phyloP scores from a whole-genome alignment of 2,888 invertebrate genomes.

The Drosophila vallismaia region DNA sequence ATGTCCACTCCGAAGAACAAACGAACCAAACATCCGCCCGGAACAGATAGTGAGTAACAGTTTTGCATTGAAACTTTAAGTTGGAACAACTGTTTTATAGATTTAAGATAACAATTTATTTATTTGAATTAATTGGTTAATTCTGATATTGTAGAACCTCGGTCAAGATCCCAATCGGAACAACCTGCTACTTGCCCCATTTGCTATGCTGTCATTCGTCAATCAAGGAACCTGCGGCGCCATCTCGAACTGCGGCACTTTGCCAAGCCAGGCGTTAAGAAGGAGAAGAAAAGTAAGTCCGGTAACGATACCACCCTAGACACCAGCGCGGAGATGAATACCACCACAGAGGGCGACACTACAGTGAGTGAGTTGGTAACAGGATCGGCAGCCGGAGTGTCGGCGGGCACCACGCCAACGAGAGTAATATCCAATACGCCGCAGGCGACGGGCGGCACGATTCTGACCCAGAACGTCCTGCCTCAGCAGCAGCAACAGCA shows the following conservation, averaged over 20 bases:
- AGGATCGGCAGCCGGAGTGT: conserved; percentile 34
- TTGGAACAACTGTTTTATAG: no score
- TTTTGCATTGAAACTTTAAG: no score
- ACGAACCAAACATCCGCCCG: conserved; percentile 73
- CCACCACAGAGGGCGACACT: conserved; percentile 60
- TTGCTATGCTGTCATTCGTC: conserved; percentile 86
- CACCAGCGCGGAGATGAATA: conserved; percentile 58
- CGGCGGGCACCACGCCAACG: conserved; percentile 36
- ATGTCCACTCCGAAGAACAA: conserved; percentile 69
- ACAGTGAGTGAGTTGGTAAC: conserved; percentile 38
- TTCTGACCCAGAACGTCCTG: conserved; percentile 62
- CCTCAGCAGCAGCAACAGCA: conserved; percentile 65
- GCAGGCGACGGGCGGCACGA: conserved; percentile 45
- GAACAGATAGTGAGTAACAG: conserved; percentile 65
- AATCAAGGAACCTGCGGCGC: conserved; percentile 86
- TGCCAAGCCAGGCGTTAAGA: conserved; percentile 84
- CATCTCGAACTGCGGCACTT: conserved; percentile 85
- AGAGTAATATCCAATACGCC: conserved; percentile 54
- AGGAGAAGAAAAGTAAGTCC: conserved; percentile 84
- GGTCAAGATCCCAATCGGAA: conserved; percentile 86
- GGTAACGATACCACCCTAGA: conserved; percentile 70
- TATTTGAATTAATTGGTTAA: neutral
- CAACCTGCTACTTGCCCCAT: conserved; percentile 87
- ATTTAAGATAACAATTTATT: neutral
- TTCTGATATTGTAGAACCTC: conserved; percentile 80